Evolutionary conservation across 64 coral and sea anemone genomes (phyloP).

Genomic region (Stylophora pistillata): DNA sequence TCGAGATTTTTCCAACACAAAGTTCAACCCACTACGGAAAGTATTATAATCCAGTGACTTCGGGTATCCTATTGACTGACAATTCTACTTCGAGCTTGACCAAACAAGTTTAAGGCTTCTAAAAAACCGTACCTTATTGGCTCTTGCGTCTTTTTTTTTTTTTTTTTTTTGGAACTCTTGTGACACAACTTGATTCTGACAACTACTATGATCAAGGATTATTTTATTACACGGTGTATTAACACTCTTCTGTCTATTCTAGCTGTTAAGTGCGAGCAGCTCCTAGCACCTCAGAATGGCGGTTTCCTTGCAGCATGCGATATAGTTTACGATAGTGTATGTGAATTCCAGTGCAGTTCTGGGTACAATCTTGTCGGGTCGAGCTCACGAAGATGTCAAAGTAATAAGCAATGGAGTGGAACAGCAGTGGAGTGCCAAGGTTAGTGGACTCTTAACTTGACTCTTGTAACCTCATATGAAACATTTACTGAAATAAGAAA

Average conservation of each 20-base stretch:
- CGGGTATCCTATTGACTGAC: background rate
- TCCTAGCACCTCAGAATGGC: constrained; percentile 35
- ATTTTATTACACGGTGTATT: background rate
- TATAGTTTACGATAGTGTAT: constrained; percentile 25
- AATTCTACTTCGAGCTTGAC: too few species aligned
- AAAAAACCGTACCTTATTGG: too few species aligned
- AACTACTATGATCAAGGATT: background rate
- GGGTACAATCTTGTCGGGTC: constrained; percentile 74
- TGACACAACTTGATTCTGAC: background rate
- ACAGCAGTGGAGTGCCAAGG: constrained; percentile 42
- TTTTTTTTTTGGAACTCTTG: background rate
- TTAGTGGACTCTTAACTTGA: constrained; percentile 13
- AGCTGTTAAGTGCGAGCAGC: constrained; percentile 35
- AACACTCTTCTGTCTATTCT: background rate
- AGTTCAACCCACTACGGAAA: background rate
- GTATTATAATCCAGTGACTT: too few species aligned
- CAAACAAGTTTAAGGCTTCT: too few species aligned
- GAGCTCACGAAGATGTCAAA: constrained; percentile 66
- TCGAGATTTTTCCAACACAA: background rate
- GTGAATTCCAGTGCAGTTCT: constrained; percentile 54
- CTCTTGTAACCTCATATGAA: too few species aligned
- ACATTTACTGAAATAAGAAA: too few species aligned
- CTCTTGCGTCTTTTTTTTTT: too few species aligned
- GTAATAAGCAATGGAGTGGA: constrained; percentile 67
- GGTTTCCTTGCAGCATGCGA: constrained; percentile 26